Evolutionary conservation across 2,113 vertebrate species (phyloP), one percentile per base, ranked within the genome.

Genomic region (Notarius quadriscutis): DNA sequence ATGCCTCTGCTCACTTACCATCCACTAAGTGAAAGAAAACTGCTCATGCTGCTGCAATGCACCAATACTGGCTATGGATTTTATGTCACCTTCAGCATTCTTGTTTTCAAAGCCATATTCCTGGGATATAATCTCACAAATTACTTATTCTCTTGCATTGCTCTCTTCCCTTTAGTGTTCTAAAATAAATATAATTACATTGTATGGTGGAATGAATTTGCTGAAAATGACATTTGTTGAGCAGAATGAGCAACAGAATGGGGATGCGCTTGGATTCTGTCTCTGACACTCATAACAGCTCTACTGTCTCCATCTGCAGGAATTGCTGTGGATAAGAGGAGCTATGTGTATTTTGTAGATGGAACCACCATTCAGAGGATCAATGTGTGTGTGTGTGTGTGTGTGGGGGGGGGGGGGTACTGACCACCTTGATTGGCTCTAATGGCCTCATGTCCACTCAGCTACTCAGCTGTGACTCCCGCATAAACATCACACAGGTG

Each of bases 401-500:
- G n/a, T n/a, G n/a, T n/a, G n/a, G 30, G 30, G 30, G 30, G 30
- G 95, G 93, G 0, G 95, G 94, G 11, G 91, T 96, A 75, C 96
- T 97, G 93, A 95, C 96, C 83, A 97, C 96, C 57, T 92, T 97
- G 88, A 97, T 97, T 77, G 96, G 96, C 85, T 96, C 96, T 0
- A 97, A 97, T 0, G 96, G 96, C 63, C 95, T 97, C 87, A 96
- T 96, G 82, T 96, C 97, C 84, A 96, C 96, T 12, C 97, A 97
- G 80, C 96, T 96, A 4, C 63, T 97, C 92, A 97, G 96, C 94
- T 97, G 96, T 92, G 97, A 97, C 90, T 96, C 97, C 7, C 95
- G 95, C 80, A 97, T 97, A 96, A 96, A 97, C 92, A 96, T 97
- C 92, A 95, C 95, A 94, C 96, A 97, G 97, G 97, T 97, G 95